Base-by-base conservation (phyloP, 2,888 invertebrate genomes). In the Drosophila nigritarsus region DNA sequence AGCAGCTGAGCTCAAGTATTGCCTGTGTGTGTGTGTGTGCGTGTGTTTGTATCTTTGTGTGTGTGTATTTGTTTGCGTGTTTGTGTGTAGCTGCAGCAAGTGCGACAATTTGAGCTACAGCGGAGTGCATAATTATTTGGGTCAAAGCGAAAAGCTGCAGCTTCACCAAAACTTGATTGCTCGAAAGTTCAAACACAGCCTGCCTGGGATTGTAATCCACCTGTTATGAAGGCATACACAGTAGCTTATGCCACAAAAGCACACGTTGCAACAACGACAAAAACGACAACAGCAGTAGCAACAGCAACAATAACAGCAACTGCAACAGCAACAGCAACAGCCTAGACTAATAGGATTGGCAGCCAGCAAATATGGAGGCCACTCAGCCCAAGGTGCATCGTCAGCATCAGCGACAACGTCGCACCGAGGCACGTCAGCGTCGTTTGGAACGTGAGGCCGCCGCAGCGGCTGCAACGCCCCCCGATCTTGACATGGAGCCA, bases 371-470 rank as follows among this genome's bases (percentile, higher is more conserved):
- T 49, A 93, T 93, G 93, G 93, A 93, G 83, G 87, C 90, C 63
- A 87, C 91, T n/a, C 82, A 82, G 76, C 92, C 93, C 79, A 93
- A 93, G 90, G 92, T 93, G 80, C 93, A 93, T 90, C 92, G 92
- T 68, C 92, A 92, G 83, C 92, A 92, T 71, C 92, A 92, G 76
- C 91, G 93, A 64, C 92, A 93, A 68, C 88, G 91, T 15, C 91
- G 90, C 71, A 91, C 92, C 32, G 91, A 91, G 77, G 91, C 92
- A 40, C 90, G 92, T 50, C 91, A 92, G 74, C 90, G 91, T 45
- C 91, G 91, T 3, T 77, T 91, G 73, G 91, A 90, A 48, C 87
- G 92, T 20, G 90, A 82, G 73, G 90, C 84, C 60, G 90, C 77
- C 63, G 91, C 89, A 30, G 77, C 89, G 30, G 83, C 72, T 51